Percentiles rank a stretch among this genome's conserved stretches.
phyloP scores from a whole-genome alignment of 2,113 vertebrate species.

The Neotoma lepida region DNA sequence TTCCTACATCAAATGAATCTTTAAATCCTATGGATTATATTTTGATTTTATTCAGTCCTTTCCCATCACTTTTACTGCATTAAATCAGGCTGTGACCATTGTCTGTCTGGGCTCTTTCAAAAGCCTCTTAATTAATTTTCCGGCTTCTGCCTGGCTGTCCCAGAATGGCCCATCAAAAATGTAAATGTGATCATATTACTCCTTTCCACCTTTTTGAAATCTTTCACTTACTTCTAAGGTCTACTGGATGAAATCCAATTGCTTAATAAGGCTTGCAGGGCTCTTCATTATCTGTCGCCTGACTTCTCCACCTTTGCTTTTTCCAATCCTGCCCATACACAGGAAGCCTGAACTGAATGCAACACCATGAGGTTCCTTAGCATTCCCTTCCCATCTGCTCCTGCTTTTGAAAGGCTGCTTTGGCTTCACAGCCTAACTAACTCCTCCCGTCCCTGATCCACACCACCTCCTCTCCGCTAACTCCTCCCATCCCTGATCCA shows the following conservation, averaged over 20 bases:
- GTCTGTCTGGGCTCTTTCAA: not conserved
- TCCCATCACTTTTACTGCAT: not conserved
- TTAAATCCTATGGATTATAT: not conserved
- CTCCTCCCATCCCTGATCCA: not conserved
- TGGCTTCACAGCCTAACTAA: not conserved
- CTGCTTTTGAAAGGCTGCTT: not conserved
- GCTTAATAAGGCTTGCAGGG: not conserved
- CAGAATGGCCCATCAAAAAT: not conserved
- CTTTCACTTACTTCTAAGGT: not conserved
- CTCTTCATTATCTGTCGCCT: not conserved
- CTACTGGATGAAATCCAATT: not conserved
- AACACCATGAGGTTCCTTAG: not conserved
- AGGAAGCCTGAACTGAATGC: not conserved
- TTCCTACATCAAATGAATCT: not conserved
- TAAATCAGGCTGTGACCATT: not conserved
- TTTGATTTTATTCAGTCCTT: not conserved
- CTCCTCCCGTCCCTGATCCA: not conserved
- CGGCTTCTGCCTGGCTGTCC: not conserved
- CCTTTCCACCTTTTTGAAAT: not conserved
- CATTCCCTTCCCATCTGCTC: not conserved
- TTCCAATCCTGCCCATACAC: not conserved
- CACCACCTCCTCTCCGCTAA: not conserved
- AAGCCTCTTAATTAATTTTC: not conserved
- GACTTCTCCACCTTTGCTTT: not conserved
- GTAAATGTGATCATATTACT: not conserved